Base-by-base conservation (phyloP, 2,113 vertebrate species). In the Lynx canadensis region DNA sequence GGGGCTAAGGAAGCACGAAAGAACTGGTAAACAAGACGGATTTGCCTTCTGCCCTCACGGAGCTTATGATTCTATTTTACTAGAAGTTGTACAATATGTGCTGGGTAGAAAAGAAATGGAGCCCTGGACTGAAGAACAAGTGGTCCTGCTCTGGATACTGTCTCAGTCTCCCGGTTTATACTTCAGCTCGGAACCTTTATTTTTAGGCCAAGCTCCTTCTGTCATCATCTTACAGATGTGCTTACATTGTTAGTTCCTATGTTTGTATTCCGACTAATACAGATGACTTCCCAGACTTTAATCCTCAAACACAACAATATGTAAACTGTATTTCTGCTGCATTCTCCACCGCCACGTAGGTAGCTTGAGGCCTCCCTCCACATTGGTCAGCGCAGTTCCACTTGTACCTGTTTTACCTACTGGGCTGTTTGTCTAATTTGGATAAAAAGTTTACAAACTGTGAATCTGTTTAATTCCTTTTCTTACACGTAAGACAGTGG, bases 221-320 rank as follows among this genome's bases (percentile, higher is more conserved):
- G 14, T 80, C 85, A 73, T 65, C 55, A 68, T 91, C n/a, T 68
- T 36, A 89, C 50, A 93, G 69, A 4, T 52, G 38, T 66, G 97
- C 93, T 93, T 96, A 95, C 89, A 91, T 93, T 97, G 86, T 36
- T 73, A 41, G 82, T n/a, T 48, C 63, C 89, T 85, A 2, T 97
- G 87, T 97, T 96, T 96, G 95, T 74, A 93, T 90, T 96, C 86
- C 79, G 57, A 7, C 36, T 27, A 79, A 93, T 66, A 63, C 52
- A 93, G 82, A 96, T 50, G 66, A 89, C 73, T 68, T 82, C 95
- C 55, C 83, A 74, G 31, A 55, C 78, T 85, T 82, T 73, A 91
- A 55, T 79, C 94, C 86, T 93, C 86, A 48, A 55, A 79, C 60
- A 81, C 48, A 36, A 66, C 21, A 57, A 55, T 33, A 33, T 4